Conservation (phyloP, 53 echinoderm and acorn worm species). For the Echinarachnius parma region DNA sequence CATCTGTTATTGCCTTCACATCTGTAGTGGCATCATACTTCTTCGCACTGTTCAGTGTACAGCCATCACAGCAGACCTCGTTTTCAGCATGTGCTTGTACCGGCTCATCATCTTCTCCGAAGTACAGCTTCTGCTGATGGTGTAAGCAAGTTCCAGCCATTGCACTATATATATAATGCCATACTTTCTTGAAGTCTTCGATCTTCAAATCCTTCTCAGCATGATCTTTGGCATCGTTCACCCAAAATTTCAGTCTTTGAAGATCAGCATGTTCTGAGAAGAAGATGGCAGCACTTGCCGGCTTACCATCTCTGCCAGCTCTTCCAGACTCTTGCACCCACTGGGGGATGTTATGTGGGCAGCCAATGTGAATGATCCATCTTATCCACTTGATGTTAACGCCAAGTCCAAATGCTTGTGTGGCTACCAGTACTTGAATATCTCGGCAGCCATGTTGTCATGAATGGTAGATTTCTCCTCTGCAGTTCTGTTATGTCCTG, state of each 20-base stretch:
- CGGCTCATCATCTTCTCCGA: slow-evolving; percentile 16
- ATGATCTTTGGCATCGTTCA: background rate
- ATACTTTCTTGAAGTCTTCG: background rate
- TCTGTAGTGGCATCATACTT: slow-evolving; percentile 9
- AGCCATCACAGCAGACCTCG: slow-evolving; percentile 13
- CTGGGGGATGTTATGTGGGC: slow-evolving; percentile 9
- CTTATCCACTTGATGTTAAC: slow-evolving; percentile 14
- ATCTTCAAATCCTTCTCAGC: background rate
- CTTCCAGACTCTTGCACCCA: slow-evolving; percentile 8
- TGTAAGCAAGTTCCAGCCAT: slow-evolving; percentile 10
- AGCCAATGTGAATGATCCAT: slow-evolving; percentile 18
- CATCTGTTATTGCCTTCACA: slow-evolving; percentile 7
- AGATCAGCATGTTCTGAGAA: slow-evolving; percentile 12
- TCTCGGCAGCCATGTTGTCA: background rate
- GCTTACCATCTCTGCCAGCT: slow-evolving; percentile 14
- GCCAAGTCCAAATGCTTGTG: background rate
- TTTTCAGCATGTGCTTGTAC: slow-evolving; percentile 15
- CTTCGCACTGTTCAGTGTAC: background rate
- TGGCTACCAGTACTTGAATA: slow-evolving; percentile 14
- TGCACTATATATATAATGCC: background rate
- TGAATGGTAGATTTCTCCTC: slow-evolving; percentile 9
- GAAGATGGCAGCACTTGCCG: slow-evolving; percentile 20
- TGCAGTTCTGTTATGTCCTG: slow-evolving; percentile 22
- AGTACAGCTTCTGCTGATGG: slow-evolving; percentile 22
- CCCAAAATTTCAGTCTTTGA: slow-evolving; percentile 9